Percentiles rank a stretch among this genome's conserved stretches.
Evolutionary conservation across 2,888 invertebrate genomes (phyloP).

Genomic region (Drepanosiphum platanoidis): DNA sequence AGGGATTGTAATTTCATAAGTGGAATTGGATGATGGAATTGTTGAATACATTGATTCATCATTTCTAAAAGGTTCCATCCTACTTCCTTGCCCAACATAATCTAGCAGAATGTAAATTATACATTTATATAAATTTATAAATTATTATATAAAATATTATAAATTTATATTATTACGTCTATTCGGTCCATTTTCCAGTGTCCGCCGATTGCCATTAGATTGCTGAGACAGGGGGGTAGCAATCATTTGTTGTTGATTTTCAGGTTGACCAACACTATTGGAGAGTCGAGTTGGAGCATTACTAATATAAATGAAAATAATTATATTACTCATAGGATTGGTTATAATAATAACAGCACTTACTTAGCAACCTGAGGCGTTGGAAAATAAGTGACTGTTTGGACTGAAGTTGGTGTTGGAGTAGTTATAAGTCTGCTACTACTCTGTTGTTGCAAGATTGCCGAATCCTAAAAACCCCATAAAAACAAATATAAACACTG

Average conservation of each 20-base stretch:
- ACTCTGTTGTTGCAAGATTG: slow-evolving; percentile 16
- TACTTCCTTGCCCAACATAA: not conserved
- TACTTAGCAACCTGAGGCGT: not conserved
- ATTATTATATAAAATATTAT: too few relatives aligned
- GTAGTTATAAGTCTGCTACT: slow-evolving; percentile 13
- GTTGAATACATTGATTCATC: slow-evolving; percentile 70
- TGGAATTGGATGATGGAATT: slow-evolving; percentile 69
- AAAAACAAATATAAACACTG: not conserved
- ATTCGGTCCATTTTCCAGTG: not conserved
- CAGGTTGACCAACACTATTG: not conserved
- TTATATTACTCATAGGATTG: not conserved
- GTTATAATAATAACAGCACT: not conserved
- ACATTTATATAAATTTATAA: too few relatives aligned
- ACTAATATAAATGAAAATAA: not conserved
- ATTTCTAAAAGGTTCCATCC: not conserved
- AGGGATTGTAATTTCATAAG: not conserved
- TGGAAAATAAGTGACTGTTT: too few relatives aligned
- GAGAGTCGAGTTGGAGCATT: slow-evolving; percentile 13
- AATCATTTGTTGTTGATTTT: slow-evolving; percentile 27
- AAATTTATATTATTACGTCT: too few relatives aligned
- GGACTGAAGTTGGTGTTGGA: slow-evolving; percentile 35
- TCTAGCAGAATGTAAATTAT: slow-evolving; percentile 44
- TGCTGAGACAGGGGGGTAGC: not conserved
- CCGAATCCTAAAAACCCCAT: not conserved
- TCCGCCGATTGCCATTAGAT: not conserved